These are phyloP conservation scores for Junonia oenone DNA, from an alignment of 2,888 invertebrate species.

Conservation along the genomic window DNA sequence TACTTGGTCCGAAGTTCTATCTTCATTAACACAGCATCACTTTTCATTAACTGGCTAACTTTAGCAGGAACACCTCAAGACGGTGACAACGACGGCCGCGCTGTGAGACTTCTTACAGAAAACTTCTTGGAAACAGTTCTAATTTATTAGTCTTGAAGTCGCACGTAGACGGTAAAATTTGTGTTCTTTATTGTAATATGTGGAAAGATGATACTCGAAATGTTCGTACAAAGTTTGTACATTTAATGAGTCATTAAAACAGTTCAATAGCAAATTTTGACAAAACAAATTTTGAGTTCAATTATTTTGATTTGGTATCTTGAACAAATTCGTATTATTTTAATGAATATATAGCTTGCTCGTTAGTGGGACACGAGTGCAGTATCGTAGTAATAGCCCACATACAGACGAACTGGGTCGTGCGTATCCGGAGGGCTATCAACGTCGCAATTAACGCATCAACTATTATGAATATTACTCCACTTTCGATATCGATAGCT, in stretches of 20 bases:
- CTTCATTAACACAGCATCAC: conserved; percentile 60
- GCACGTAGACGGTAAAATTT: background rate
- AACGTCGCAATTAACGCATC: conserved; percentile 50
- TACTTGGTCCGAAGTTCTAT: conserved; percentile 43
- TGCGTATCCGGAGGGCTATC: conserved; percentile 65
- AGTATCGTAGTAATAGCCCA: conserved; percentile 36
- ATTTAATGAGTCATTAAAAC: no score
- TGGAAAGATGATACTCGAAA: background rate
- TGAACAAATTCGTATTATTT: background rate
- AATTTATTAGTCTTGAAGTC: background rate
- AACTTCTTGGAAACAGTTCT: conserved; percentile 16
- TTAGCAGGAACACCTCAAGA: conserved; percentile 27
- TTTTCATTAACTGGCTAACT: conserved; percentile 61
- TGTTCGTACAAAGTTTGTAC: background rate
- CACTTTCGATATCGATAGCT: conserved; percentile 4
- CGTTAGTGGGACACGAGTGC: conserved; percentile 24
- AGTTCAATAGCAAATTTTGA: no score
- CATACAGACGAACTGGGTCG: conserved; percentile 53
- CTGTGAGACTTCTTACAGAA: conserved; percentile 11
- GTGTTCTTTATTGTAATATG: background rate
- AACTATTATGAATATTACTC: conserved; percentile 37
- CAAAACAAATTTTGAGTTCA: no score
- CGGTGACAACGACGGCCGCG: conserved; percentile 5
- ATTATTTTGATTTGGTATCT: background rate
- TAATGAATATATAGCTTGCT: conserved; percentile 8